These are phyloP conservation scores for Chamaetylas fuelleborni DNA, from an alignment of 2,113 vertebrate species.

Conservation along the genomic window DNA sequence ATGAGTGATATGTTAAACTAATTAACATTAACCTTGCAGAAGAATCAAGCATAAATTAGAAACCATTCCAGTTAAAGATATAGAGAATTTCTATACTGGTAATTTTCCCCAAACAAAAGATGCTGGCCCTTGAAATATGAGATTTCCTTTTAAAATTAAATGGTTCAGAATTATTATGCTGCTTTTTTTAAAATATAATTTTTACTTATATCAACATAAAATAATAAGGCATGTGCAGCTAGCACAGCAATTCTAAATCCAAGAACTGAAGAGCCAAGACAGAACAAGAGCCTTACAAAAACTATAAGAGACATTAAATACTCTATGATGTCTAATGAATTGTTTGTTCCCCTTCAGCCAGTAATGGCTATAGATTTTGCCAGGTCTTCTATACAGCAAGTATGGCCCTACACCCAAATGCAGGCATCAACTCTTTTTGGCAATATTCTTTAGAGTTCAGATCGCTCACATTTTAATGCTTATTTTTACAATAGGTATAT, in stretches of 20 bases:
- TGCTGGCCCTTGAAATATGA: neutral
- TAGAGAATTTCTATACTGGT: neutral
- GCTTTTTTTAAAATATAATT: neutral
- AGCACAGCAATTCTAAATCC: neutral
- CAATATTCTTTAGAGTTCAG: neutral
- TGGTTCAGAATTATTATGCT: neutral
- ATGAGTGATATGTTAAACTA: constrained; percentile 52
- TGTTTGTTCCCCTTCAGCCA: neutral
- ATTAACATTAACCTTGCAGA: constrained; percentile 51
- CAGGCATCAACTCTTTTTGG: neutral
- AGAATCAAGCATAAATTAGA: constrained; percentile 34
- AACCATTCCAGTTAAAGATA: neutral
- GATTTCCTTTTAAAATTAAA: neutral
- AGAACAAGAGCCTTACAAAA: neutral
- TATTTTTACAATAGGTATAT: neutral
- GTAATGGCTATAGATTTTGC: neutral
- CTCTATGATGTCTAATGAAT: neutral
- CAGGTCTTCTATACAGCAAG: neutral
- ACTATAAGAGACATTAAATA: neutral
- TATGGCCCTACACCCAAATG: neutral
- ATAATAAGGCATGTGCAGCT: neutral
- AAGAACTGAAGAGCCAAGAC: neutral
- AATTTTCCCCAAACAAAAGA: neutral
- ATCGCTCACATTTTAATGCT: neutral
- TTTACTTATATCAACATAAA: neutral